Evolutionary conservation across 1,140 invertebrate species (phyloP).

Genomic region (Drosophila ficusphila): DNA sequence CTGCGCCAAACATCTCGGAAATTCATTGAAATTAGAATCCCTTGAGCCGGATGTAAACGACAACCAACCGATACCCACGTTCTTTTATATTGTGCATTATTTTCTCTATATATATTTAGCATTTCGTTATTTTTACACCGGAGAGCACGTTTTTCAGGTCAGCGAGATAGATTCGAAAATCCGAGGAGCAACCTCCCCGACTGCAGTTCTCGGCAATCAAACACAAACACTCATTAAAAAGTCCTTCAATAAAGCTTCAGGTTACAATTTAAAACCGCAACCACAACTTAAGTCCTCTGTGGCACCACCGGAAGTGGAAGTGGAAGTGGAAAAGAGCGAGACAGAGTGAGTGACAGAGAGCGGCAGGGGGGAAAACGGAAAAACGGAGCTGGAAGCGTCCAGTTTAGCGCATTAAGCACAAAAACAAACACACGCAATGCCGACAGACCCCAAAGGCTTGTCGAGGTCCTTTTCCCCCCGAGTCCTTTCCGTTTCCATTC

Average conservation of each 20-base stretch:
- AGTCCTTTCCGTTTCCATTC: not conserved
- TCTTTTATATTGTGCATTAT: constrained; percentile 1
- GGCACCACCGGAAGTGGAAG: constrained; percentile 57
- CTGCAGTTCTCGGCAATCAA: constrained; percentile 51
- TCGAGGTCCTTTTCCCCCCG: constrained; percentile 27
- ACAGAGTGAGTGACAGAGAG: not conserved
- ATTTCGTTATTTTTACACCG: not conserved
- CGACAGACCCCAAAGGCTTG: constrained; percentile 40
- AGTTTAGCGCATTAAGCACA: constrained; percentile 66
- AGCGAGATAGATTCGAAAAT: constrained; percentile 11
- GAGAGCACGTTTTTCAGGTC: constrained; percentile 23
- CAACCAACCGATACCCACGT: constrained; percentile 1
- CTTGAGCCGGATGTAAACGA: not conserved
- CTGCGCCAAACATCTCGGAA: not conserved
- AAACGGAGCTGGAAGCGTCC: constrained; percentile 20
- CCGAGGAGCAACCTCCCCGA: constrained; percentile 29
- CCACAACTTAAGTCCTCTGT: constrained; percentile 53
- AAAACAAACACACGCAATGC: constrained; percentile 62
- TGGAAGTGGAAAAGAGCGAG: too few relatives aligned
- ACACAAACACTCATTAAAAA: constrained; percentile 75
- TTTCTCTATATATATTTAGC: not conserved
- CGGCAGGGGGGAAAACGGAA: not conserved
- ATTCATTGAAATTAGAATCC: not conserved
- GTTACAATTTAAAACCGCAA: constrained; percentile 74
- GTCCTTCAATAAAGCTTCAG: constrained; percentile 71